Evolutionary conservation across 2,797 vertebrate species (phyloP).

Genomic region (Chelon labrosus): DNA sequence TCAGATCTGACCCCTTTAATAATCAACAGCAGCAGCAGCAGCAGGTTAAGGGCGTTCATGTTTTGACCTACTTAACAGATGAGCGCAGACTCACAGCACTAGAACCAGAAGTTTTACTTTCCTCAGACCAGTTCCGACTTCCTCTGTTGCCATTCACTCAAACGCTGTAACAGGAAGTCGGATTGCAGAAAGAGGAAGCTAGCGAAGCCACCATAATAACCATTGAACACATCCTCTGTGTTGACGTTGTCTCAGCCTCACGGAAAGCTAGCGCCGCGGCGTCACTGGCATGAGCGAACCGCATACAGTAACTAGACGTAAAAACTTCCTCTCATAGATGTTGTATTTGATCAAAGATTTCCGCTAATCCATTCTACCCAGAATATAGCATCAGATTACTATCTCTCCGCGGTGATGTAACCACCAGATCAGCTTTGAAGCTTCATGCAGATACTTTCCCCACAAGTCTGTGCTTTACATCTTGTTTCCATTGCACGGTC

Average conservation of each 20-base stretch:
- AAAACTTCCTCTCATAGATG: background rate
- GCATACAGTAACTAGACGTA: background rate
- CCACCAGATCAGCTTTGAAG: no score
- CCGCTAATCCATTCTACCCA: background rate
- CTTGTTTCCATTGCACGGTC: no score
- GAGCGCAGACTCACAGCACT: conserved; percentile 3
- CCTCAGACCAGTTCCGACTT: conserved; percentile 57
- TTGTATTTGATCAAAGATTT: background rate
- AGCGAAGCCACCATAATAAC: conserved; percentile 64
- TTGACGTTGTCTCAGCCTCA: conserved; percentile 19
- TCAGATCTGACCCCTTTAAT: background rate
- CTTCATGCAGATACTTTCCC: no score
- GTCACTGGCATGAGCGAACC: conserved; percentile 45
- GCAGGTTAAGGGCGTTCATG: background rate
- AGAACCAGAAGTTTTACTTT: conserved; percentile 20
- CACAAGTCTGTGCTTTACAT: no score
- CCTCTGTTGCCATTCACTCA: conserved; percentile 61
- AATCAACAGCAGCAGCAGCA: background rate
- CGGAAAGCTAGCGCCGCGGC: conserved; percentile 43
- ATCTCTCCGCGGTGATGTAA: no score
- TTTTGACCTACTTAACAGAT: conserved; percentile 54
- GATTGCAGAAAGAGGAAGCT: conserved; percentile 75
- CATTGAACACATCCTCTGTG: conserved; percentile 68
- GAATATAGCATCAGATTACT: no score
- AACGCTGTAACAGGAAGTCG: conserved; percentile 73